Evolutionary conservation across 2,797 vertebrate genomes (phyloP).

Genomic region (Carapus acus): DNA sequence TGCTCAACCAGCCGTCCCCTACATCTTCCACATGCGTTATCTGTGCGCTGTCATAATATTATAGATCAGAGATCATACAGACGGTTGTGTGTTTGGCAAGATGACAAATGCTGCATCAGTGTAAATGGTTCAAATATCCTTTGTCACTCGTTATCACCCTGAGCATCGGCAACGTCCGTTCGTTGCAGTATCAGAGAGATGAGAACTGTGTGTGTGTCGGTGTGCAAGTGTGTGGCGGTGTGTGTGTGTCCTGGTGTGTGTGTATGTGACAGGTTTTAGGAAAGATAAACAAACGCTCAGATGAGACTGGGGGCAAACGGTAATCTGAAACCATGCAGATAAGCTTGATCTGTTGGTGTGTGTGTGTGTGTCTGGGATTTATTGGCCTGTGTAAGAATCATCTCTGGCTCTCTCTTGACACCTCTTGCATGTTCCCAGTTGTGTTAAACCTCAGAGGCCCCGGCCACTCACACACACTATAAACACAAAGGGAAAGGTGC

Average conservation of each 20-base stretch:
- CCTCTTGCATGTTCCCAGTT: no score
- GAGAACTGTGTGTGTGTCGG: no score
- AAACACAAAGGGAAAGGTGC: no score
- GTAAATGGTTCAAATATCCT: constrained; percentile 45
- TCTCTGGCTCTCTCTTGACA: no score
- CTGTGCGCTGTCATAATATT: constrained; percentile 20
- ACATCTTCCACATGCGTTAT: constrained; percentile 37
- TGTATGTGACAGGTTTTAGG: constrained; percentile 31
- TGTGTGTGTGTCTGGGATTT: constrained; percentile 2
- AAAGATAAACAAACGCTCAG: constrained; percentile 37
- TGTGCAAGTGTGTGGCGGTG: no score
- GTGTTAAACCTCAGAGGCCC: no score
- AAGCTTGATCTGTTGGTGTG: constrained; percentile 26
- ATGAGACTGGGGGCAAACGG: constrained; percentile 25
- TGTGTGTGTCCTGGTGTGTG: no score
- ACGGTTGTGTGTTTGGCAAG: constrained; percentile 50
- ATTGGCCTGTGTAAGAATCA: constrained; percentile 1
- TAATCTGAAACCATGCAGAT: constrained; percentile 36
- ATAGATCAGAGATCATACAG: constrained; percentile 36
- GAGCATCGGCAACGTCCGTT: constrained; percentile 6
- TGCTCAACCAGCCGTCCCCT: constrained; percentile 38
- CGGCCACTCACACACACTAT: no score
- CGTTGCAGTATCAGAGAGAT: constrained; percentile 26
- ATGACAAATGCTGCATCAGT: constrained; percentile 48
- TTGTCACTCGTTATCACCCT: constrained; percentile 30